Conservation (phyloP, 1,140 invertebrate species). For the Nasonia vitripennis region DNA sequence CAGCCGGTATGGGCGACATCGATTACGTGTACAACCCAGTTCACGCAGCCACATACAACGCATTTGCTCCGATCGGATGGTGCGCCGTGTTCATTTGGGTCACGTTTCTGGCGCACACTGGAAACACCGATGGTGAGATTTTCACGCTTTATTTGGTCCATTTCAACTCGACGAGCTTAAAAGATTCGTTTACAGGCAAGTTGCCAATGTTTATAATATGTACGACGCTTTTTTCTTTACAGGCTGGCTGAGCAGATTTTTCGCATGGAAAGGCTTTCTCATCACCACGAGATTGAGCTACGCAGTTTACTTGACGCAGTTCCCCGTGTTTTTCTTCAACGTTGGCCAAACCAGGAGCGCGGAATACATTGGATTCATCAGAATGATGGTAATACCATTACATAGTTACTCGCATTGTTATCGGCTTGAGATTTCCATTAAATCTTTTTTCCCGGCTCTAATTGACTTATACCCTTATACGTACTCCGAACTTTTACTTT, state of each 20-base stretch:
- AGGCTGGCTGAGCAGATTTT: conserved; percentile 75
- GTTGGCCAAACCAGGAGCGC: conserved; percentile 77
- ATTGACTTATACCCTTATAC: no score
- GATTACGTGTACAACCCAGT: conserved; percentile 80
- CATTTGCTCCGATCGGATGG: conserved; percentile 84
- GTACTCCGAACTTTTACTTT: no score
- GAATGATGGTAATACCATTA: conserved; percentile 71
- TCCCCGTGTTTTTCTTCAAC: conserved; percentile 82
- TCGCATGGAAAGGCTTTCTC: conserved; percentile 79
- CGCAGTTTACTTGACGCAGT: conserved; percentile 81
- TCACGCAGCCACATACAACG: conserved; percentile 82
- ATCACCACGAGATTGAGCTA: conserved; percentile 80
- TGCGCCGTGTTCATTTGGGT: conserved; percentile 82
- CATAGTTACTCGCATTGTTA: neutral
- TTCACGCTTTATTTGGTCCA: conserved; percentile 11
- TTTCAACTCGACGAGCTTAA: no score
- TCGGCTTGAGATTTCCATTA: conserved; percentile 1
- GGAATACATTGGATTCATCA: conserved; percentile 76
- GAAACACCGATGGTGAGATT: conserved; percentile 75
- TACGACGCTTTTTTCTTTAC: conserved; percentile 10
- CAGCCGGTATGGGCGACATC: conserved; percentile 81
- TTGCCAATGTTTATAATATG: neutral
- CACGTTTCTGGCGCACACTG: conserved; percentile 79
- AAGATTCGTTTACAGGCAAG: no score
- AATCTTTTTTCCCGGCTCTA: neutral